Percentiles rank a stretch among this genome's conserved stretches.
Conservation (phyloP, 2,797 vertebrate genomes). For the Zenarchopterus dispar region DNA sequence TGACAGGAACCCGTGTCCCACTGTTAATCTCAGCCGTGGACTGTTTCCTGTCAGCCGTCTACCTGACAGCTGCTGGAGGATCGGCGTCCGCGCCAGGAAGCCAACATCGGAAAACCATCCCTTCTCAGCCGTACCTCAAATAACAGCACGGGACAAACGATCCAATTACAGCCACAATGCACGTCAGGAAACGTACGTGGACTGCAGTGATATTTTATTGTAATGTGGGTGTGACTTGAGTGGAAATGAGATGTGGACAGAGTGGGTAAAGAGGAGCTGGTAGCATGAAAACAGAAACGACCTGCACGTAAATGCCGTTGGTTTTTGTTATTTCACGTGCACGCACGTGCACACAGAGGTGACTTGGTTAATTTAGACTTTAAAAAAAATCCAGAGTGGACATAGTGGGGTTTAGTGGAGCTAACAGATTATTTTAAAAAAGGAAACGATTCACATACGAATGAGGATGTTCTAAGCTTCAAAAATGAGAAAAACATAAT, state of each 20-base stretch:
- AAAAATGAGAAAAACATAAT: too few species aligned
- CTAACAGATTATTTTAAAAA: too few species aligned
- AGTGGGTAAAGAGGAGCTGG: constrained; percentile 16
- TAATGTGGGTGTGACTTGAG: constrained; percentile 47
- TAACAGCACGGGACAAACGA: constrained; percentile 32
- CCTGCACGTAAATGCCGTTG: too few species aligned
- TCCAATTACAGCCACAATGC: constrained; percentile 50
- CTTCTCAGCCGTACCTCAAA: constrained; percentile 41
- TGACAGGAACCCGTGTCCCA: constrained; percentile 24
- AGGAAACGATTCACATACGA: too few species aligned
- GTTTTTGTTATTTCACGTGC: too few species aligned
- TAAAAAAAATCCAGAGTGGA: too few species aligned
- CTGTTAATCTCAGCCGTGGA: constrained; percentile 30
- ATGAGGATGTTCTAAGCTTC: too few species aligned
- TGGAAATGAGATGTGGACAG: constrained; percentile 44
- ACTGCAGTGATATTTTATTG: constrained; percentile 42
- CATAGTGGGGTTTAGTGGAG: too few species aligned
- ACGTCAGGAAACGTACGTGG: constrained; percentile 32
- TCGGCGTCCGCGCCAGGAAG: constrained; percentile 31
- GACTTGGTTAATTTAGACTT: too few species aligned
- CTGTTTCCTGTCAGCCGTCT: constrained; percentile 49
- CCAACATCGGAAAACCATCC: constrained; percentile 37
- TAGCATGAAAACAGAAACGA: constrained; percentile 41
- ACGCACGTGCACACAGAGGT: neutral
- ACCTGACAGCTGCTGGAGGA: constrained; percentile 29